A percentile compares a stretch with the other conserved stretches of the same genome.
phyloP scores from a whole-genome alignment of 2,888 invertebrate species.

The Torymus aiolomorphi region DNA sequence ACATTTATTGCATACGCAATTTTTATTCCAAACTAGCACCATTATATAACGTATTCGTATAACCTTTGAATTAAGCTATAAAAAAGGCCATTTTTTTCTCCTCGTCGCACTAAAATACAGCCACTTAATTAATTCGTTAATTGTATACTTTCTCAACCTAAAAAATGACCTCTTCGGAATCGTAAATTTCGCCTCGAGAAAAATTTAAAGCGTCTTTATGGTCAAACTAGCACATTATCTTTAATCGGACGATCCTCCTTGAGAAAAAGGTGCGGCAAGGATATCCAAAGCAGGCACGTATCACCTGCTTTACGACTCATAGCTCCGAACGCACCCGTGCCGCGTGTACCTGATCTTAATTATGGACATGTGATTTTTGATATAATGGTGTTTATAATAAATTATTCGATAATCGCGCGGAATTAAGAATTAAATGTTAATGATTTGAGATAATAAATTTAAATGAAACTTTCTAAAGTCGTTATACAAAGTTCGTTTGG shows the following conservation, averaged over 20 bases:
- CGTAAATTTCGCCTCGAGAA: conserved; percentile 20
- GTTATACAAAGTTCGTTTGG: too few species aligned
- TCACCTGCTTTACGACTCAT: conserved; percentile 44
- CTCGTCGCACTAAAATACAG: neutral
- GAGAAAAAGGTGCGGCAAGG: conserved; percentile 28
- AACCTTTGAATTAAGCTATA: conserved; percentile 33
- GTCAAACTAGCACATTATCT: conserved; percentile 43
- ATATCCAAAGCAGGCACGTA: conserved; percentile 19
- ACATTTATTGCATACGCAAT: too few species aligned
- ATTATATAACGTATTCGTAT: too few species aligned
- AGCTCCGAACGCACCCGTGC: neutral
- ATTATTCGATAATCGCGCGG: too few species aligned
- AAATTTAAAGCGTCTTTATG: conserved; percentile 36
- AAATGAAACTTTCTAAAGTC: too few species aligned
- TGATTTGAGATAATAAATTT: too few species aligned
- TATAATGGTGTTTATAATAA: too few species aligned
- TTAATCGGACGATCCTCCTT: conserved; percentile 32
- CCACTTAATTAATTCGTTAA: conserved; percentile 32
- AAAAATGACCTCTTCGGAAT: conserved; percentile 14
- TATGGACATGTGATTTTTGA: conserved; percentile 2
- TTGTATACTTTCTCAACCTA: neutral
- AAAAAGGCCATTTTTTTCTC: neutral
- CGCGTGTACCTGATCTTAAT: conserved; percentile 30
- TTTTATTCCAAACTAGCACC: too few species aligned
- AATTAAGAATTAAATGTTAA: too few species aligned